Evolutionary conservation across 2,797 vertebrate genomes (phyloP).

Genomic region (Moxostoma hubbsi): DNA sequence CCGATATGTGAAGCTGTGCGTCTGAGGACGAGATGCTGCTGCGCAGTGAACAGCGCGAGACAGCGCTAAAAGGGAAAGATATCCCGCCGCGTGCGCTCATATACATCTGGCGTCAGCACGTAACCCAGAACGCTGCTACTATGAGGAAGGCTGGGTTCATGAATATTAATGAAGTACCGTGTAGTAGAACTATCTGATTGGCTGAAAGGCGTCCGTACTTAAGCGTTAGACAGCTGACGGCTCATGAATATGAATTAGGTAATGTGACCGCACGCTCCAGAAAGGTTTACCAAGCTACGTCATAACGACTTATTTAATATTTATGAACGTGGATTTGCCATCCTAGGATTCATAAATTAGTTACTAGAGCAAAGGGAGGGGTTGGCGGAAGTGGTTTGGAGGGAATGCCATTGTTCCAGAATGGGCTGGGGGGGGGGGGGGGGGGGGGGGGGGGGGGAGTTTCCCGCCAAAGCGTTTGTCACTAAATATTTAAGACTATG

Average conservation of each 20-base stretch:
- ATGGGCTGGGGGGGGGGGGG: neutral
- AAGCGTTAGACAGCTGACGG: neutral
- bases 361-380: constrained; percentile 66
- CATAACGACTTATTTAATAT: constrained; percentile 2
- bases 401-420: constrained; percentile 28
- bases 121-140: constrained; percentile 66
- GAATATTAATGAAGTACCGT: constrained; percentile 7
- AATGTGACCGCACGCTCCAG: neutral
- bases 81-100: constrained; percentile 95
- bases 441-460: neutral
- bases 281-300: neutral
- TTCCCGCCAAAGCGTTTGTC: constrained; percentile 26
- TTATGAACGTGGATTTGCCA: neutral
- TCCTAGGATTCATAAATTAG: constrained; percentile 45
- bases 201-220: neutral
- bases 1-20: constrained; percentile 37
- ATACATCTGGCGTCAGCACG: constrained; percentile 96
- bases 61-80: constrained; percentile 90
- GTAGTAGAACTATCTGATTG: neutral
- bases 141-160: neutral
- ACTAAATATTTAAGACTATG: neutral
- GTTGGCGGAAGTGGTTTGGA: constrained; percentile 31
- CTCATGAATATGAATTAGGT: neutral
- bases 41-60: constrained; percentile 73
- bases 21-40: constrained; percentile 61